Evolutionary conservation across 2,797 vertebrate species (phyloP), one percentile per base, ranked within the genome.

Genomic region (Merluccius polli): DNA sequence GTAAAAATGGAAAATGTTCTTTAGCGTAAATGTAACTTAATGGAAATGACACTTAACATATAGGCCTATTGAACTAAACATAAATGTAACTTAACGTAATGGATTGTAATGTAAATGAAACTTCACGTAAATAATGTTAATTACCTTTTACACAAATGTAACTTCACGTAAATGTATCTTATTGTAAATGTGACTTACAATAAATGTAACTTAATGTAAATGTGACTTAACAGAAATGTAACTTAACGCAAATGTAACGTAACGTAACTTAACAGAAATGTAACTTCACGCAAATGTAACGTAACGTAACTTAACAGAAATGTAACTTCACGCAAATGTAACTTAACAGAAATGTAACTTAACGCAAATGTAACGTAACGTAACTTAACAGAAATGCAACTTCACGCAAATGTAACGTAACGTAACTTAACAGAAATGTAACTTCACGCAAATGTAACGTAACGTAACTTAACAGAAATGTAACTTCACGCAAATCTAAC

Each of bases 301-400:
- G n/a, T n/a, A n/a, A n/a, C n/a, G n/a, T n/a, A n/a, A n/a, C n/a
- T n/a, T n/a, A n/a, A n/a, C 30, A 33, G 76, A 33, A 31, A 70
- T 31, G 30, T 33, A 18, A 70, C 16, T 21, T 6, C 18, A 35
- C 8, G 16, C 1, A 33, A 21, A 5, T 9, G 31, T n/a, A 21
- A 24, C 85, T 86, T n/a, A n/a, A n/a, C 30, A 33, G 76, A 33
- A 31, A 70, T 31, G 30, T 33, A 18, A 70, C 16, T 21, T 6
- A 32, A 35, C 8, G 16, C 1, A 33, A 21, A 5, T 9, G 31
- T n/a, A 21, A 24, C 85, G n/a, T n/a, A n/a, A n/a, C n/a, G n/a
- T n/a, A n/a, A n/a, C n/a, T n/a, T n/a, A n/a, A n/a, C 30, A 33
- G 76, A 33, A 31, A 70, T 31, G 30, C 27, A 18, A 70, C 16